phyloP scores from a whole-genome alignment of 2,113 vertebrate species.

The Archocentrus centrarchus region DNA sequence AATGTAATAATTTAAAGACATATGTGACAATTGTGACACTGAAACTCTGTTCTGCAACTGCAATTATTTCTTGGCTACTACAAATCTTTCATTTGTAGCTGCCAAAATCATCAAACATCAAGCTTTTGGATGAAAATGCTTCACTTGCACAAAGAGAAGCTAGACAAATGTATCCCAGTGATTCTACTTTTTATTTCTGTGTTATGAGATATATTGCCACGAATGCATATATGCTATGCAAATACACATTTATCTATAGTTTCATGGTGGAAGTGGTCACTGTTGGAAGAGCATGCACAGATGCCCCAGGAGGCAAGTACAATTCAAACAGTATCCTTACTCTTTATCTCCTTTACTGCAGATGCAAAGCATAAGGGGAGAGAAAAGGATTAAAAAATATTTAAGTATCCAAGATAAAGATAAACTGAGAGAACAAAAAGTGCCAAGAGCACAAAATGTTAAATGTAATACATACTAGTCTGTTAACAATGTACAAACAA shows the following conservation, averaged over 20 bases:
- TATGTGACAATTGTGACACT: not conserved
- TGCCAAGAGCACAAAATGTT: accelerated
- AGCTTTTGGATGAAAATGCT: slow-evolving; percentile 45
- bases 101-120: no score
- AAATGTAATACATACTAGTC: not conserved
- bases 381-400: not conserved
- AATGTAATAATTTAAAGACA: not conserved
- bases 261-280: not conserved
- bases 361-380: slow-evolving; percentile 23
- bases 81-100: not conserved
- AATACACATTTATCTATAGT: not conserved
- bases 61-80: not conserved
- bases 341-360: slow-evolving; percentile 79
- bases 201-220: not conserved
- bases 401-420: not conserved
- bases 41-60: accelerated
- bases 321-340: slow-evolving; percentile 65
- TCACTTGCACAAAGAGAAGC: slow-evolving; percentile 15
- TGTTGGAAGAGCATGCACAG: not conserved
- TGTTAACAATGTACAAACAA: not conserved
- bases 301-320: not conserved
- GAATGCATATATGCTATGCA: not conserved
- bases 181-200: not conserved
- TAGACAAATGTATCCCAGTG: not conserved
- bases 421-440: not conserved